Conservation (phyloP, 2,797 vertebrate species). For the Thaleichthys pacificus region DNA sequence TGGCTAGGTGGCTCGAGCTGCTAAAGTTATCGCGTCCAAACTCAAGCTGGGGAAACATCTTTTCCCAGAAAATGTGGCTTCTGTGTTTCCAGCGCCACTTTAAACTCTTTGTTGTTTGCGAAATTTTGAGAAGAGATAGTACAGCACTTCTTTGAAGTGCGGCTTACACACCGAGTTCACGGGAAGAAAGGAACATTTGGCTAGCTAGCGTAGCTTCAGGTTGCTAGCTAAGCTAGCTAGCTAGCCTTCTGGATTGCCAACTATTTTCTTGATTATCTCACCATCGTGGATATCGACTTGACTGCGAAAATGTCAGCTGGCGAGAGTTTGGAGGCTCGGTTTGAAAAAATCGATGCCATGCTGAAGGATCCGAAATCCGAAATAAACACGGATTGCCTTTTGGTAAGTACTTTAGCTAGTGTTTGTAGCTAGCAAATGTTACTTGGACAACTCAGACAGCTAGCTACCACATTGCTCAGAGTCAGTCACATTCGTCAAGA, state of each 20-base stretch:
- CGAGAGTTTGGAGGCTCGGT: conserved; percentile 90
- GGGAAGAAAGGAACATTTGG: conserved; percentile 68
- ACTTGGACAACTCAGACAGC: conserved; percentile 35
- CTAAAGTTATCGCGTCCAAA: conserved; percentile 59
- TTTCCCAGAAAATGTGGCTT: conserved; percentile 69
- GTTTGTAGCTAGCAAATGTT: conserved; percentile 16
- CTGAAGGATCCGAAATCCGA: conserved; percentile 96
- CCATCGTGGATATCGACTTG: conserved; percentile 27
- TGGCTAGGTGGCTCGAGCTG: conserved; percentile 34
- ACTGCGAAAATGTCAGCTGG: conserved; percentile 85
- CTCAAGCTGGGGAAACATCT: conserved; percentile 42
- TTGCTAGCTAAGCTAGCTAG: conserved; percentile 66
- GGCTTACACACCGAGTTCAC: conserved; percentile 53
- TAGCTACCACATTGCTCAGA: conserved; percentile 2
- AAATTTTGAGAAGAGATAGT: conserved; percentile 53
- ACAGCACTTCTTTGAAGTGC: conserved; percentile 69
- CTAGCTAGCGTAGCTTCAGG: conserved; percentile 54
- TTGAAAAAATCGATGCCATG: conserved; percentile 96
- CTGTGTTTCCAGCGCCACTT: conserved; percentile 50
- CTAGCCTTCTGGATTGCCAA: conserved; percentile 52
- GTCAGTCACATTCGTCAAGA: too few species aligned
- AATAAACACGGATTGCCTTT: conserved; percentile 96
- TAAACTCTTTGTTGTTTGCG: conserved; percentile 55
- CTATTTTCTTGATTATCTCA: conserved; percentile 18
- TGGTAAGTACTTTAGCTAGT: conserved; percentile 86